Percentiles rank a stretch among this genome's conserved stretches.
Evolutionary conservation across 2,797 vertebrate genomes (phyloP).

Genomic region (Pitangus sulphuratus): DNA sequence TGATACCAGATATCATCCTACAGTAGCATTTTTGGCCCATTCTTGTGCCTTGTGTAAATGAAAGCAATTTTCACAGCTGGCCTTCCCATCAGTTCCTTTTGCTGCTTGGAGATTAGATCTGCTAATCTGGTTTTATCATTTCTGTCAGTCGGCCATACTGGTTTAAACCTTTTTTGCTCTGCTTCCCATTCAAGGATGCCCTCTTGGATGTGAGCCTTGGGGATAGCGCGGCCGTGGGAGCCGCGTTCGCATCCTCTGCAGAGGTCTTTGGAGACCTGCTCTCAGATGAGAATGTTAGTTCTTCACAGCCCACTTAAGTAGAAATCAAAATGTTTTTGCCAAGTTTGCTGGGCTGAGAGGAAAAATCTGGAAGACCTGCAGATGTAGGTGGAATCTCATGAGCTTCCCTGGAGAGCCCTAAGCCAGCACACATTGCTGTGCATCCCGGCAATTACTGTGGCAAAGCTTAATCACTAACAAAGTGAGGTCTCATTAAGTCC

Average conservation of each 20-base stretch:
- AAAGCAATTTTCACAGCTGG: conserved; percentile 60
- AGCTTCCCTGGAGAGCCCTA: not conserved
- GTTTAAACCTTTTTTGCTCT: conserved; percentile 33
- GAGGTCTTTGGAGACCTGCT: not conserved
- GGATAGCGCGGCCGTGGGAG: conserved; percentile 15
- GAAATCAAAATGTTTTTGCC: conserved; percentile 32
- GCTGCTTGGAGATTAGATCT: conserved; percentile 20
- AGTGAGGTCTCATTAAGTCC: not conserved
- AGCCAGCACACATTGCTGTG: fast-evolving
- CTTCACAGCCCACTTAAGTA: not conserved
- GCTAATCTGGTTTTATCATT: conserved; percentile 63
- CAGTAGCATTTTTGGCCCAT: conserved; percentile 14
- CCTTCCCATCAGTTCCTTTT: conserved; percentile 47
- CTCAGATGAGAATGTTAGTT: not conserved
- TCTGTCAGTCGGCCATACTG: conserved; percentile 10
- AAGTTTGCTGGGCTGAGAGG: conserved; percentile 38
- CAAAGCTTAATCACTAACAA: not conserved
- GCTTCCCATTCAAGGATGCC: not conserved
- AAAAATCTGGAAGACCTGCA: not conserved
- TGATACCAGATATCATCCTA: not conserved
- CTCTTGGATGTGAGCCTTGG: conserved; percentile 18
- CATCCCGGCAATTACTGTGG: not conserved
- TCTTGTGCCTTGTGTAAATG: not conserved
- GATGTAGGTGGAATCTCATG: conserved; percentile 45
- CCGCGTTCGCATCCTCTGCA: not conserved